Base-by-base conservation (phyloP, 2,888 invertebrate genomes). In the Callyntrura sp. region DNA sequence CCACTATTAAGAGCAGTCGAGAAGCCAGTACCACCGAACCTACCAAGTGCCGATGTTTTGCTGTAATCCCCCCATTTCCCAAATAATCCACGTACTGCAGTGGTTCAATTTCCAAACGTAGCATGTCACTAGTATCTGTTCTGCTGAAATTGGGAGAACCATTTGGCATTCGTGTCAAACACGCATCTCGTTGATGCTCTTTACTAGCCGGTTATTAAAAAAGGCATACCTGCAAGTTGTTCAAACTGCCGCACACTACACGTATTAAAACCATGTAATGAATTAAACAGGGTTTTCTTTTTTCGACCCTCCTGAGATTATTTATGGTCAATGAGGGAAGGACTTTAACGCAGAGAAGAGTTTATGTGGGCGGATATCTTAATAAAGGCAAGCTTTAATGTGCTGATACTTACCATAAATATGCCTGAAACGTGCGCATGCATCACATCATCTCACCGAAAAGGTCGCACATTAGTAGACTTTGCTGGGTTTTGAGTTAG, bases 291-390 rank as follows among this genome's bases (percentile, higher is more conserved):
- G 28, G 20, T 20, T 79, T 57, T 68, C n/a, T 65, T 60, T 57
- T 65, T 45, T 70, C 43, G 86, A 85, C 83, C 76, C 88, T 83
- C 83, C 62, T 51, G 57, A n/a, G n/a, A 57, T 88, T 83, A 88
- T 88, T 88, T 88, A 88, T 83, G 88, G 51, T 23, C 73, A 28
- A 76, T 43, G 23, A 85, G 62, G 60, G 45, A 17, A 23, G 25
- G 78, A 14, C 35, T 45, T 79, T n/a, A 79, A 62, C 76, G 60
- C 48, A 23, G 25, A 70, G 70, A 48, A 68, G 43, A 62, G 68
- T 81, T 62, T 62, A 87, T 87, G 88, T 88, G 88, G 88, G 88
- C 88, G 88, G 88, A 82, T 88, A 88, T 88, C 83, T 88, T 83
- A 88, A 88, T 88, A 88, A 88, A 88, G 17, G 76, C 35, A 76